Evolutionary conservation across 2,888 invertebrate species (phyloP).

Genomic region (Hyalella azteca): DNA sequence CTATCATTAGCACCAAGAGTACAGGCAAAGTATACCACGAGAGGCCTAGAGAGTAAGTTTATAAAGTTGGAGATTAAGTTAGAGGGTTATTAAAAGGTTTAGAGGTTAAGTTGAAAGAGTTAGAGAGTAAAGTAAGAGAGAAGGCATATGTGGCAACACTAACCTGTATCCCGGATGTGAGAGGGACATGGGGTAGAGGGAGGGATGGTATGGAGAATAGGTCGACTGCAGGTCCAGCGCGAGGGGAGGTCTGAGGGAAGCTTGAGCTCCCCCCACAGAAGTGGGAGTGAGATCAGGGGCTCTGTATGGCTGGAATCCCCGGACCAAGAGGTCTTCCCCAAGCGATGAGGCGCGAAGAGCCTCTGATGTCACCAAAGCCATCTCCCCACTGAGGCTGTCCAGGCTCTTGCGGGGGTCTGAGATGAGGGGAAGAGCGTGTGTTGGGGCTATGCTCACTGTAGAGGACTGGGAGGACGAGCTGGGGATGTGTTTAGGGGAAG

Average conservation of each 20-base stretch:
- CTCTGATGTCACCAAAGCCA: neutral
- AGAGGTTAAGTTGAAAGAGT: too few relatives aligned
- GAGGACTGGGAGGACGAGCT: constrained; percentile 62
- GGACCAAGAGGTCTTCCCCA: constrained; percentile 48
- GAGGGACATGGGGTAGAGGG: constrained; percentile 54
- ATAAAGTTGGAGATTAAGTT: too few relatives aligned
- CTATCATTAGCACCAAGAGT: too few relatives aligned
- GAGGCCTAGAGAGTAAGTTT: too few relatives aligned
- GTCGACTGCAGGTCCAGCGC: constrained; percentile 52
- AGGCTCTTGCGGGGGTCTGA: constrained; percentile 60
- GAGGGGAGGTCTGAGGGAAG: constrained; percentile 50
- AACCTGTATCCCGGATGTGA: constrained; percentile 56
- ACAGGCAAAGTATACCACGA: too few relatives aligned
- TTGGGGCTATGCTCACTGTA: constrained; percentile 63
- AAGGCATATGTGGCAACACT: neutral
- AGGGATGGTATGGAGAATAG: constrained; percentile 54
- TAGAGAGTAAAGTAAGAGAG: too few relatives aligned
- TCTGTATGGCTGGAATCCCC: constrained; percentile 57
- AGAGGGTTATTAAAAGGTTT: too few relatives aligned
- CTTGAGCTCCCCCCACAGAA: constrained; percentile 16
- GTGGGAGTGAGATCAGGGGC: constrained; percentile 49
- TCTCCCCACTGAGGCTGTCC: constrained; percentile 1
- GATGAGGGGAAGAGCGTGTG: constrained; percentile 61
- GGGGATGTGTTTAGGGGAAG: constrained; percentile 61
- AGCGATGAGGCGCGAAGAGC: neutral